Evolutionary conservation across 2,888 invertebrate species (phyloP), one percentile per base, ranked within the genome.

Genomic region (Limulus polyphemus): DNA sequence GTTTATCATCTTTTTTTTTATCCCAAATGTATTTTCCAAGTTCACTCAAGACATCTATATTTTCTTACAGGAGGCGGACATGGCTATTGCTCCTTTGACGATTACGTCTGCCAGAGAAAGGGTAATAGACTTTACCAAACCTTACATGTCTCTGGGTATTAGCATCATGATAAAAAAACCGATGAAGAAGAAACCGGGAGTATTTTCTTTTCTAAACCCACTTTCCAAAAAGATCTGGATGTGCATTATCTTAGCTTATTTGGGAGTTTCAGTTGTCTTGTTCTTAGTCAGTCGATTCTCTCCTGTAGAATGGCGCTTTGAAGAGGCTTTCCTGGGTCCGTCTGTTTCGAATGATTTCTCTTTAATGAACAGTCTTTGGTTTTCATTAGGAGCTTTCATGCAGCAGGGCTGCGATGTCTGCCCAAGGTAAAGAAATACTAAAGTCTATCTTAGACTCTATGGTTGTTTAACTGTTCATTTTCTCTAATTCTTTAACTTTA

Each of bases 151-250:
- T 47, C 76, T 81, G 32, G 82, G 82, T 16, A 80, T 82, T 67
- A 79, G 79, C 67, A 81, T 83, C 64, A 80, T 82, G 80, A 81
- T 83, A 68, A 80, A 81, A 72, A 80, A 80, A 69, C 81, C 81
- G 13, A 78, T 76, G 67, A 76, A 77, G 59, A 72, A 75, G 64
- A 74, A 74, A 59, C 79, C 79, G 10, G 79, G 79, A 2, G 79
- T 81, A 3, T 81, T 81, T 71, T 80, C 81, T 11, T 81, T 81
- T 71, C 80, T 82, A 79, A 75, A 79, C 67, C 81, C 81, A 47
- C 72, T 81, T 56, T 78, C 79, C 58, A 74, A 76, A 16, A 77
- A 79, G 71, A 81, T 81, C 58, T 81, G 81, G 81, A 78, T 78
- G 70, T 79, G 77, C 68, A 80, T 82, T 58, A 77, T 79, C 47